These are phyloP conservation scores for Drosophila nr. perissopoda DNA, from an alignment of 2,888 invertebrate genomes.

Conservation along the genomic window DNA sequence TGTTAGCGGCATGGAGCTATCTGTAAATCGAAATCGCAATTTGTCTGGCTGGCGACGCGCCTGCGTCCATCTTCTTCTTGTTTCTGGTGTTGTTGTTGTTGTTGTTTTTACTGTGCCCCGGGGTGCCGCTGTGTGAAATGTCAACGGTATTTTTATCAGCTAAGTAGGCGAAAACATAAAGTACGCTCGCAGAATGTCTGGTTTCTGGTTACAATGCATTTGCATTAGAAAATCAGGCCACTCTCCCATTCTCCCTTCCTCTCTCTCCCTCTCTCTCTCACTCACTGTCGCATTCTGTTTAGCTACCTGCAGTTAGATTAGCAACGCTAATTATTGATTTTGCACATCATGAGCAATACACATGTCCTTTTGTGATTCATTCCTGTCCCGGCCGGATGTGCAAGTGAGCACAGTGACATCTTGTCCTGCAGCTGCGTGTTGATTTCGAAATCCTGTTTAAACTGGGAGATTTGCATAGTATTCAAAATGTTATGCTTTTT, in stretches of 20 bases:
- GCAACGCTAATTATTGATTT: constrained; percentile 68
- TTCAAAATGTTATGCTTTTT: background rate
- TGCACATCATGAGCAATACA: constrained; percentile 47
- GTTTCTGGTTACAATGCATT: constrained; percentile 19
- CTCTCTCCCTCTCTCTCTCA: background rate
- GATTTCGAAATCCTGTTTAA: background rate
- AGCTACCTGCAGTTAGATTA: constrained; percentile 29
- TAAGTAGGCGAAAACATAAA: constrained; percentile 45
- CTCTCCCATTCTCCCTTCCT: background rate
- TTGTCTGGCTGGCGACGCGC: constrained; percentile 15
- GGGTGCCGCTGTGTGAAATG: constrained; percentile 60
- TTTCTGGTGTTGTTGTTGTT: constrained; percentile 1
- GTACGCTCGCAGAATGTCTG: constrained; percentile 28
- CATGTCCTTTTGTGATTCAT: constrained; percentile 23
- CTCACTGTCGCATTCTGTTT: background rate
- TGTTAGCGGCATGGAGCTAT: constrained; percentile 33
- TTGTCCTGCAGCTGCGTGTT: constrained; percentile 33
- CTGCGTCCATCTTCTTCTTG: constrained; percentile 13
- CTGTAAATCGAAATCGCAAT: constrained; percentile 28
- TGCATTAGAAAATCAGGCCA: background rate
- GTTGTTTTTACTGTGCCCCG: constrained; percentile 10
- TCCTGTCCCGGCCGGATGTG: constrained; percentile 45
- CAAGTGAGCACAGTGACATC: constrained; percentile 51
- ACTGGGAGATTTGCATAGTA: background rate
- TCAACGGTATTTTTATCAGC: constrained; percentile 74